Base-by-base conservation (phyloP, 2,113 vertebrate species). In the Argyrosomus japonicus region DNA sequence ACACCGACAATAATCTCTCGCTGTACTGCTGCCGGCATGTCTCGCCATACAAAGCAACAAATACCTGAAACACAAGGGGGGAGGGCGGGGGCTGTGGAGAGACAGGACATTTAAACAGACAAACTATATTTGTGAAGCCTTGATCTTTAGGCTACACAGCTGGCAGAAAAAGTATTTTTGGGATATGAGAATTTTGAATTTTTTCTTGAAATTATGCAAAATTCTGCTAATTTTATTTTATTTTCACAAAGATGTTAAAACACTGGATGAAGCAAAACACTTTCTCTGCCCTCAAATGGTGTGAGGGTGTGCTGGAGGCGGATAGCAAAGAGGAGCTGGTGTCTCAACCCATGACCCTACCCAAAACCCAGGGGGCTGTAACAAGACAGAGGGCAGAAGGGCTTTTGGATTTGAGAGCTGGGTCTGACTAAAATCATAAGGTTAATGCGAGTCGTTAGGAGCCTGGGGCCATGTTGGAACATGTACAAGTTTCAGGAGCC, bases 1-100 rank as follows among this genome's bases (percentile, higher is more conserved):
- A 95, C 86, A 79, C 87, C 75, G 92, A 95, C 93, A 91, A 92
- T 93, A 95, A 95, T 94, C 92, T 91, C 89, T 91, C 61, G 83
- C 83, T 87, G 89, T 92, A 92, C 87, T 77, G 88, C 90, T 92
- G 89, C 90, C 73, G 92, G 91, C 88, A 84, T 83, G 89, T 87
- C 88, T 92, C 72, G 25, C 89, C 85, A 88, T 89, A 90, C 83
- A 88, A 69, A 86, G 79, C 75, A 83, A 87, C 93, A 87, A 81
- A 92, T 80, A 91, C 86, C 81, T 89, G 87, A 84, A 84, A 91
- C 58, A 74, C 18, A 27, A 19, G 1, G 45, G 19, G 18, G 15
- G 77, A 80, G 77, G 47, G 29, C 25, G 68, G 54, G 48, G 12
- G 73, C 13, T 36, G 56, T 69, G 47, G 61, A 64, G 60, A 80